phyloP scores from a whole-genome alignment of 2,797 vertebrate genomes.

The Lateolabrax maculatus region DNA sequence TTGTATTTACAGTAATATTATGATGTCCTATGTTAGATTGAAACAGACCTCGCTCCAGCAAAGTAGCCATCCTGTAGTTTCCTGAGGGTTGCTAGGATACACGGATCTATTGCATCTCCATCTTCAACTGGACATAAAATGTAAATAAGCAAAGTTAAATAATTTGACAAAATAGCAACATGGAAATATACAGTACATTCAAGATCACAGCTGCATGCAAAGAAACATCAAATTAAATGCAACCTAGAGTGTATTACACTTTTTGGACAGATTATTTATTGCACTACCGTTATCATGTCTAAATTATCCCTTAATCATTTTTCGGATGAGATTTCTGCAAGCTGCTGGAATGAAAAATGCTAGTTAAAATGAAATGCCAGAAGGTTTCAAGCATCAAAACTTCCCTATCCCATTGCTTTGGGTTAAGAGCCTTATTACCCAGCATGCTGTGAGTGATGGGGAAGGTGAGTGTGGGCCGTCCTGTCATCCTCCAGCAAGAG shows the following conservation, averaged over 20 bases:
- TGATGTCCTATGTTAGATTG: background rate
- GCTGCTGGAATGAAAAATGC: background rate
- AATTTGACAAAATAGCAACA: background rate
- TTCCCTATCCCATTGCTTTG: background rate
- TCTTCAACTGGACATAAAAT: conserved; percentile 89
- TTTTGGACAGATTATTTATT: background rate
- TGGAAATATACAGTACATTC: background rate
- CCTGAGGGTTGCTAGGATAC: conserved; percentile 92
- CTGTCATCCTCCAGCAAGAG: conserved; percentile 98
- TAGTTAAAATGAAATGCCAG: background rate
- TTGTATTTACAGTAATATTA: no score
- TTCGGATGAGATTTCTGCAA: background rate
- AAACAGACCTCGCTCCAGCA: conserved; percentile 92
- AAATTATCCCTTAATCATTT: background rate
- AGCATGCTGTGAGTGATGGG: conserved; percentile 96
- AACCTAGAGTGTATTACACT: background rate
- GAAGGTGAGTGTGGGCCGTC: conserved; percentile 95
- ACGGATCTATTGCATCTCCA: conserved; percentile 92
- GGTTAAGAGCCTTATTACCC: conserved; percentile 80
- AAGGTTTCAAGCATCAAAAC: background rate
- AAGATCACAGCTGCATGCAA: background rate
- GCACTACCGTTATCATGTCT: background rate
- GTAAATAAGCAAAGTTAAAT: background rate
- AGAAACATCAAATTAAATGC: background rate
- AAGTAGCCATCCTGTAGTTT: conserved; percentile 99